Evolutionary conservation across 2,113 vertebrate genomes (phyloP), one percentile per base, ranked within the genome.

Genomic region (Phainopepla nitens): DNA sequence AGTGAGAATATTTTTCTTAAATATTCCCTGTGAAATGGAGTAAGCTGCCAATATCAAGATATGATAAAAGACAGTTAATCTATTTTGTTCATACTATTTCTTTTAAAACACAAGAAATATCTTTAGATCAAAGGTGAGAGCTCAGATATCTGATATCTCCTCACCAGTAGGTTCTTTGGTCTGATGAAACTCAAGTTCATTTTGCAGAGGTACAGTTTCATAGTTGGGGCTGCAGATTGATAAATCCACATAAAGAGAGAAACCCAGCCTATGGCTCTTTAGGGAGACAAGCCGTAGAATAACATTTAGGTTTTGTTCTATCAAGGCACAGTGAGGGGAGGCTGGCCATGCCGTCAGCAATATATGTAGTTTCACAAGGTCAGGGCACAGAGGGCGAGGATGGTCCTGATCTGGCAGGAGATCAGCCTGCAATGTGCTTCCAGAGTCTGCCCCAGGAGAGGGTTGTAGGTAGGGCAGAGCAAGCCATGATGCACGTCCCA

Each of bases 1-100:
- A 88, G 44, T 33, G 12, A 69, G 31, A 91, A 41, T 16, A 31
- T 21, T 25, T 82, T 79, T 92, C 54, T 86, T 89, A 83, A 96
- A 56, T 9, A 53, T 85, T 91, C 28, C 7, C 8, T n/a, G n/a
- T 82, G 31, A 90, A 96, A 85, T 53, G 7, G 15, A 82, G 44
- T 15, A 61, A 60, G 9, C 49, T 91, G 25, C 7, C 66, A 51
- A 25, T 79, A 82, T 51, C 27, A 57, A 53, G 7, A 28, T 49
- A 36, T 49, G 27, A 4, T 57, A 78, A 79, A 88, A 61, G 28
- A 58, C 7, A 57, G 22, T 25, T 72, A 57, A 87, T 65, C 36
- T 5, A 54, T 72, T 95, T 96, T 76, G 61, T 76, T 82, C 7
- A 10, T 41, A 65, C 23, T 9, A 18, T 57, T 89, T 15, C 6